A percentile compares a stretch with the other conserved stretches of the same genome.
Evolutionary conservation across 2,888 invertebrate genomes (phyloP).

Genomic region (Acrobasis suavella): DNA sequence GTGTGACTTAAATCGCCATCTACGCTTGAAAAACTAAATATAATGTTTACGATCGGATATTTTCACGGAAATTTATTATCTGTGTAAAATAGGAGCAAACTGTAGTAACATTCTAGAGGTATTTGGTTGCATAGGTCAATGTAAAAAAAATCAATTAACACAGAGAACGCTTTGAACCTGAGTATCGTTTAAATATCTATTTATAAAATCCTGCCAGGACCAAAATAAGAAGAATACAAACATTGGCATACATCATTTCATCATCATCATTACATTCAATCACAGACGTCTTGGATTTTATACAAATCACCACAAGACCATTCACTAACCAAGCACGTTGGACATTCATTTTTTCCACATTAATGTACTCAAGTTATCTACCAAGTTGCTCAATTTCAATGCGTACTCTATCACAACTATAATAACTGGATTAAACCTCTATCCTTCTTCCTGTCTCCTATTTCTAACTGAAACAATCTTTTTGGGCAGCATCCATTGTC

Average conservation of each 20-base stretch:
- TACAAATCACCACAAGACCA: too few species aligned
- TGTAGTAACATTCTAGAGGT: slow-evolving; percentile 28
- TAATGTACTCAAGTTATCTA: not conserved
- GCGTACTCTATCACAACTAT: slow-evolving; percentile 1
- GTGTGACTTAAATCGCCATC: too few species aligned
- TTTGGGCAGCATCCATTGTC: slow-evolving; percentile 34
- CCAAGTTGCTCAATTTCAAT: slow-evolving; percentile 7
- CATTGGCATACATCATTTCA: too few species aligned
- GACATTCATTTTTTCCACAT: not conserved
- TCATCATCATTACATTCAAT: too few species aligned
- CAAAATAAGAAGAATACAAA: too few species aligned
- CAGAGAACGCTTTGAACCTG: slow-evolving; percentile 6
- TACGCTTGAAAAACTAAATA: too few species aligned
- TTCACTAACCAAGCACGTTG: too few species aligned
- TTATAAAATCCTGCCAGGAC: too few species aligned
- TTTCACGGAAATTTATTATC: too few species aligned
- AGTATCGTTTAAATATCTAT: not conserved
- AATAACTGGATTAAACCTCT: slow-evolving; percentile 19
- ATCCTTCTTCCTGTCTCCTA: slow-evolving; percentile 17
- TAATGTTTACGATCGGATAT: too few species aligned
- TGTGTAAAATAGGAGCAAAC: slow-evolving; percentile 23
- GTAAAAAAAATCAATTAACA: slow-evolving; percentile 9
- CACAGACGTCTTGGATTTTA: too few species aligned
- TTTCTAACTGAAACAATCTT: slow-evolving; percentile 19
- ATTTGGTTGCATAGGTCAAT: slow-evolving; percentile 28